Base-by-base conservation (phyloP, 2,888 invertebrate genomes). In the Aporophyla lueneburgensis region DNA sequence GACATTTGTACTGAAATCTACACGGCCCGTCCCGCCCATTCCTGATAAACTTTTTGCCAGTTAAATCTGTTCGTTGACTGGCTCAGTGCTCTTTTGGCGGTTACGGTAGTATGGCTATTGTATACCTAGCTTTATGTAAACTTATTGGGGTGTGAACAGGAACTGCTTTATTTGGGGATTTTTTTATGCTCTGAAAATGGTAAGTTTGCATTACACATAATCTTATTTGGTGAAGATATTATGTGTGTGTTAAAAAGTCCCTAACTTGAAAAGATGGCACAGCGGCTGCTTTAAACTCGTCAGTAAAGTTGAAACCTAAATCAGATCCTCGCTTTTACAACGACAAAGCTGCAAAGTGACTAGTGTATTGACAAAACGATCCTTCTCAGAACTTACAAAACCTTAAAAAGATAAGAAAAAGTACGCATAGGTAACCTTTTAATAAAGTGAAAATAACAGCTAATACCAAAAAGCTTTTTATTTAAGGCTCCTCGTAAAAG, bases 21-120 rank as follows among this genome's bases (percentile, higher is more conserved):
- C 83, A 87, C 86, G 83, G 74, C 78, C 86, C 85, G 87, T 84
- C 86, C 89, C 92, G 91, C 92, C 92, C 89, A 89, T 90, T 91
- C 88, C 88, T 90, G 90, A 92, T 92, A 91, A 91, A 92, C 87
- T 92, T 92, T 92, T 92, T 92, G 91, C 81, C 79, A 77, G 85
- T 86, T 80, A 85, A 87, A 83, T 88, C 87, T 90, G 87, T 87
- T 83, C 81, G 87, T 79, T 86, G 88, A 89, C 86, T 87, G 77
- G 51, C 58, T 78, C 83, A 72, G 63, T 86, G 88, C 89, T 88
- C 86, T 89, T 86, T 81, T 66, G 80, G 79, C 78, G 85, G 88
- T 89, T 86, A 88, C 81, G 83, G 81, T 84, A 88, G 74, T 80
- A 63, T 63, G 49, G 68, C 61, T 75, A 27, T 73, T 85, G 72